These are phyloP conservation scores for Mercenaria mercenaria DNA, from an alignment of 1,140 invertebrate genomes.

Conservation along the genomic window DNA sequence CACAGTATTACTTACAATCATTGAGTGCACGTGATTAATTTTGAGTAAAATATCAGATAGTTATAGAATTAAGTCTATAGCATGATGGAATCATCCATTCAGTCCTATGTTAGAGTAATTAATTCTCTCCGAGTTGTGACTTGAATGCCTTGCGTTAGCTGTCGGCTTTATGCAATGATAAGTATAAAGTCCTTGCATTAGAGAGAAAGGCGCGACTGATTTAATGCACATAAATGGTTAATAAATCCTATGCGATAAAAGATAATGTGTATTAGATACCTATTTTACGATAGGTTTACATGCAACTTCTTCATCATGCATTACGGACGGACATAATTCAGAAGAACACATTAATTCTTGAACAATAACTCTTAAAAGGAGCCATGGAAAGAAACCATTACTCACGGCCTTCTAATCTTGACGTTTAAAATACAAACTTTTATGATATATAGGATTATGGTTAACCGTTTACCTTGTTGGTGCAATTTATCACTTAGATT, in stretches of 20 bases:
- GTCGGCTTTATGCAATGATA: no score
- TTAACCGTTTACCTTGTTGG: background rate
- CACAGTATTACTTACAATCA: no score
- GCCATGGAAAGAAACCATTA: background rate
- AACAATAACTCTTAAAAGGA: background rate
- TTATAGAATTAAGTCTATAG: no score
- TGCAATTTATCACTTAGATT: background rate
- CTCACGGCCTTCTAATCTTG: background rate
- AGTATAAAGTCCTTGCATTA: no score
- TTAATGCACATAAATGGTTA: background rate
- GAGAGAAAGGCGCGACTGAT: background rate
- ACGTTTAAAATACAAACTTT: background rate
- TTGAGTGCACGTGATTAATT: no score
- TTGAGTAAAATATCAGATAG: no score
- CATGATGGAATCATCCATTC: no score
- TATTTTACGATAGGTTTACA: background rate
- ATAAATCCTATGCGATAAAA: background rate
- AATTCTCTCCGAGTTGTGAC: no score
- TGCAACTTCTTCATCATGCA: background rate
- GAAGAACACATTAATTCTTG: background rate
- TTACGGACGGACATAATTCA: background rate
- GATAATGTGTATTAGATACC: background rate
- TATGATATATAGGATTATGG: slow-evolving; percentile 1
- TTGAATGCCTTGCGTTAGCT: no score
- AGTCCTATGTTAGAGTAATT: no score